These are phyloP conservation scores for Hypotaenidia philippensis DNA, from an alignment of 2,797 vertebrate species.

Conservation along the genomic window DNA sequence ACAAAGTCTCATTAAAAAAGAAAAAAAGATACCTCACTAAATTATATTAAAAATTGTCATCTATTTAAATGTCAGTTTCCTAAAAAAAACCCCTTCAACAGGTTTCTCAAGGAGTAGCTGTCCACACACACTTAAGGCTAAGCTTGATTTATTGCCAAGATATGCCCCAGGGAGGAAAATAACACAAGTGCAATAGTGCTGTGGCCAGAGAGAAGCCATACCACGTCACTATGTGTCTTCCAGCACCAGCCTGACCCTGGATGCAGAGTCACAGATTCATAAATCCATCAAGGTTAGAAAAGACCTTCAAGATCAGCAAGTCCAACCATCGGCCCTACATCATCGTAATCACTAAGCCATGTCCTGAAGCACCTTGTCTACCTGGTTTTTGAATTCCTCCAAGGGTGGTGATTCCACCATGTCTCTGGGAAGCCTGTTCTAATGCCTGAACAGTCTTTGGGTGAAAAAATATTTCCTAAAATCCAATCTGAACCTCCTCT, in stretches of 20 bases:
- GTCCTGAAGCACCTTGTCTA: no score
- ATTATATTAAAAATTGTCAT: neutral
- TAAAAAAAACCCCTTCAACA: neutral
- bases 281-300: no score
- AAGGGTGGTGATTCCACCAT: no score
- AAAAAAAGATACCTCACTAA: neutral
- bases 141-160: neutral
- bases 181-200: neutral
- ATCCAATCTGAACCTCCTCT: no score
- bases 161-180: accelerated
- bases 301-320: no score
- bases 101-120: neutral
- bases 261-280: no score
- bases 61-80: neutral
- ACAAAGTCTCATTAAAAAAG: neutral
- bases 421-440: no score
- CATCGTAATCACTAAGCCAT: no score
- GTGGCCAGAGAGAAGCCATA: neutral
- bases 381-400: no score
- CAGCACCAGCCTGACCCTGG: neutral
- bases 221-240: neutral
- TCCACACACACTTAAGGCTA: neutral
- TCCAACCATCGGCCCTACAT: no score
- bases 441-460: no score
- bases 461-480: no score